Evolutionary conservation across 2,797 vertebrate species (phyloP), one percentile per base, ranked within the genome.

Genomic region (Muscicapa comitata): DNA sequence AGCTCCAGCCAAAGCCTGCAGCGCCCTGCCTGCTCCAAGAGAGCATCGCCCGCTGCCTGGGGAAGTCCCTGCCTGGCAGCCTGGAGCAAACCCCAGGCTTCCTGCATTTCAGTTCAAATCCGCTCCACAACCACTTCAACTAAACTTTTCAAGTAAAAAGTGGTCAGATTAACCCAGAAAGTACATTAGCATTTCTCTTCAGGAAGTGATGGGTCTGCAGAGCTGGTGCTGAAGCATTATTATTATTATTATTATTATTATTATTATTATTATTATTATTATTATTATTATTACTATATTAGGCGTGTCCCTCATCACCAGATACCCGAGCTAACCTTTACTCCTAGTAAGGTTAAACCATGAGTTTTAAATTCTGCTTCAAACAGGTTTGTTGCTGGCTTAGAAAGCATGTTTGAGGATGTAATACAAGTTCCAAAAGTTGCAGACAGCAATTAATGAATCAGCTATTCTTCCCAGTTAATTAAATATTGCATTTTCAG

Each of bases 371-470:
- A 80, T 74, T 90, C 86, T 84, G 50, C 76, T 92, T 93, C 73
- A n/a, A 94, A 68, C 37, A 42, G 42, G 55, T 91, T 93, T 86
- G 86, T 38, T 94, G 59, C 72, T 75, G 72, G 45, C 42, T 90
- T 71, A 67, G 40, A 76, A 85, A 91, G 74, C 47, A 43, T 13
- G 12, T 65, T 86, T 63, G 79, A 93, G 72, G 73, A 91, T 17
- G 61, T 31, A 94, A 94, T 54, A 3, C 47, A 89, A 75, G 89
- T 80, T 91, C 85, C 61, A 81, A 29, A 89, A 90, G 58, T 59
- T 93, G 79, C 78, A 81, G 42, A 48, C 2, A 3, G 58, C 78
- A 95, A 93, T 86, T 96, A 95, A 94, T 91, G 85, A 94, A 94
- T 93, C 87, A 91, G 76, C 90, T 91, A 38, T 88, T 94, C 87